Conservation (phyloP, 1,140 invertebrate genomes). For the Heliconius eleuchia region DNA sequence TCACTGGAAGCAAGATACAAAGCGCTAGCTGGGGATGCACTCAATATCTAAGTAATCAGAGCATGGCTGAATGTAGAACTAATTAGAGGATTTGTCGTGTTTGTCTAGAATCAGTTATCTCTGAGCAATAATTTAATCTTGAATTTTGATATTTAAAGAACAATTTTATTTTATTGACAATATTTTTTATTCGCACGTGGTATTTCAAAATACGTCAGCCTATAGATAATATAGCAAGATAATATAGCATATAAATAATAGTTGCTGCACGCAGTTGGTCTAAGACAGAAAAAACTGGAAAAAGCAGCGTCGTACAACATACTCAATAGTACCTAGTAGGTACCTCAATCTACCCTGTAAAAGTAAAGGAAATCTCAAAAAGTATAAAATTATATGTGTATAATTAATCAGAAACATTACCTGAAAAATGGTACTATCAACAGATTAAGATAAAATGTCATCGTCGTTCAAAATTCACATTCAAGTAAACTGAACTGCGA, state of each 20-base stretch:
- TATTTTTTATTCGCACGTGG: too few species aligned
- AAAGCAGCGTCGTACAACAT: too few species aligned
- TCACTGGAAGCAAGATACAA: neutral
- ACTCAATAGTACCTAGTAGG: too few species aligned
- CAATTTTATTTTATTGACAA: neutral
- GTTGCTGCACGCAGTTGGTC: too few species aligned
- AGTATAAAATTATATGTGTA: too few species aligned
- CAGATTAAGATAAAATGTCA: neutral
- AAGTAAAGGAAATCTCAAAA: too few species aligned
- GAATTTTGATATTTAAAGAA: neutral
- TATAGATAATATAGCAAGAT: too few species aligned
- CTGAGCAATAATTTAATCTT: neutral
- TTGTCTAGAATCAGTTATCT: neutral
- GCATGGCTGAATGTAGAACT: constrained; percentile 15
- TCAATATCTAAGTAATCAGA: constrained; percentile 22
- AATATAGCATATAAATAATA: too few species aligned
- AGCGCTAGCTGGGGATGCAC: neutral
- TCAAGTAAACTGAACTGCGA: constrained; percentile 50
- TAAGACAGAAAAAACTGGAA: too few species aligned
- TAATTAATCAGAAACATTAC: neutral
- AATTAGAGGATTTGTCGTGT: constrained; percentile 20
- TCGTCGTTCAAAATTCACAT: constrained; percentile 56
- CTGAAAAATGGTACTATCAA: neutral
- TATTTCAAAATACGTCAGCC: too few species aligned
- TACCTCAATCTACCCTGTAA: too few species aligned